phyloP scores from a whole-genome alignment of 2,797 vertebrate species.

The Artibeus jamaicensis region DNA sequence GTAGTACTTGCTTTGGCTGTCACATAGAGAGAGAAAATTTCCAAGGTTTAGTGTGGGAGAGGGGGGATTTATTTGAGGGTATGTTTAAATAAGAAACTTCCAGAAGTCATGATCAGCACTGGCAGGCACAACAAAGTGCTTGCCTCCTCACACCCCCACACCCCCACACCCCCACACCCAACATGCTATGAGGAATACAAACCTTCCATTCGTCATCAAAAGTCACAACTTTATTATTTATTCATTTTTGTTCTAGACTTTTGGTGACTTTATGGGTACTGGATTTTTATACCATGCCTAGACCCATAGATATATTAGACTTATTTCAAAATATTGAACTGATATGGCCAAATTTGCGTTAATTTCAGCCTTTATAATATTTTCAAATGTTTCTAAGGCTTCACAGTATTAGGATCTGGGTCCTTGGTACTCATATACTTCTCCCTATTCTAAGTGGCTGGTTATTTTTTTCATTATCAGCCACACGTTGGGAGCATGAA shows the following conservation, averaged over 20 bases:
- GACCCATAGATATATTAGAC: background rate
- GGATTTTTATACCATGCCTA: background rate
- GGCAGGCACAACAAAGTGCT: background rate
- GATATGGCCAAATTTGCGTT: background rate
- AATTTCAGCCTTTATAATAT: background rate
- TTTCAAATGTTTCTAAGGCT: background rate
- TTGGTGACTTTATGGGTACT: background rate
- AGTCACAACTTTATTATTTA: background rate
- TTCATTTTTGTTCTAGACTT: background rate
- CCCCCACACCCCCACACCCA: background rate
- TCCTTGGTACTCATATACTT: background rate
- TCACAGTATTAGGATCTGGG: background rate
- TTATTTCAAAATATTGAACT: background rate
- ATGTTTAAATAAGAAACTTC: background rate
- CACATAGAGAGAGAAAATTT: background rate
- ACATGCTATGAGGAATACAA: background rate
- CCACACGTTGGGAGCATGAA: background rate
- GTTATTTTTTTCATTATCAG: background rate
- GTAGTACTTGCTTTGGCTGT: background rate
- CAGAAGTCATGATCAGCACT: background rate
- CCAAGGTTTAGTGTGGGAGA: background rate
- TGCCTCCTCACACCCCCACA: fast-evolving
- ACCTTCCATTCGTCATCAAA: background rate
- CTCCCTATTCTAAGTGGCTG: background rate
- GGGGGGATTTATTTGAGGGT: background rate